A percentile compares a stretch with the other conserved stretches of the same genome.
These are phyloP conservation scores for Alligator mississippiensis DNA, from an alignment of 2,113 vertebrate genomes.

Conservation along the genomic window DNA sequence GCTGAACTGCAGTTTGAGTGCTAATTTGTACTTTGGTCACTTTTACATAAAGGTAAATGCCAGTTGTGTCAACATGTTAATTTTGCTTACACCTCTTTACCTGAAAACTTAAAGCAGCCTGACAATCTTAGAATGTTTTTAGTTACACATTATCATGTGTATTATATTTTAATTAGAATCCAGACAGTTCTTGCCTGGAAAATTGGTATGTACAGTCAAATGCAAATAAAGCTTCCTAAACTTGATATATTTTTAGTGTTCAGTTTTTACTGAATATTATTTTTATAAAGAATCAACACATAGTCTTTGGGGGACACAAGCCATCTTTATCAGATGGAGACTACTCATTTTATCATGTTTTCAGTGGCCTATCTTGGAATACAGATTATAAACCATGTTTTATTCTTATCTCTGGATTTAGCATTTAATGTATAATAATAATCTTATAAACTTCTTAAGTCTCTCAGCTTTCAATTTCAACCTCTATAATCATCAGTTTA, in stretches of 20 bases:
- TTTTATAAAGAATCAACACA: not conserved
- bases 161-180: not conserved
- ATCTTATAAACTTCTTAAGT: not conserved
- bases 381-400: not conserved
- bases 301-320: not conserved
- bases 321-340: not conserved
- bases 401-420: constrained; percentile 13
- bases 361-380: constrained; percentile 6
- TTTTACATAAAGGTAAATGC: not conserved
- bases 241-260: not conserved
- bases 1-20: constrained; percentile 6
- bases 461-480: not conserved
- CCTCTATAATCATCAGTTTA: not conserved
- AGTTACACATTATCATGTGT: not conserved
- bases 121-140: not conserved
- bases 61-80: constrained; percentile 5
- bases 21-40: not conserved
- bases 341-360: not conserved
- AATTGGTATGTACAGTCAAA: not conserved
- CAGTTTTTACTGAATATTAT: not conserved
- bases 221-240: not conserved
- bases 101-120: not conserved
- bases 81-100: not conserved
- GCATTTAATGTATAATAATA: not conserved
- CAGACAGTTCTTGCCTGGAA: not conserved